Evolutionary conservation across 2,797 vertebrate species (phyloP).

Genomic region (Gadopsis bispinosus): DNA sequence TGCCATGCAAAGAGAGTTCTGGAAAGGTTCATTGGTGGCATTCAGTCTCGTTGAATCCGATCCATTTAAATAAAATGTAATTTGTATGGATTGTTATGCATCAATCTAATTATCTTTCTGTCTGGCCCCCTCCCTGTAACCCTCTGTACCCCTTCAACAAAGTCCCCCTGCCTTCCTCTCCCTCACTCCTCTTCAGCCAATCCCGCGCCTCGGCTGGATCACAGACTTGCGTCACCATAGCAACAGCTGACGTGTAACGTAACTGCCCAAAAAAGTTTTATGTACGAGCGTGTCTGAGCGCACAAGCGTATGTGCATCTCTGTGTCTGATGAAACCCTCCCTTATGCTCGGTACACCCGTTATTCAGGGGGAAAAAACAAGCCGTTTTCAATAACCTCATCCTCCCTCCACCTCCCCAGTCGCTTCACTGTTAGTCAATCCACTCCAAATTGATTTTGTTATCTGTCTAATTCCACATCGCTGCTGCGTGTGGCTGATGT

Average conservation of each 20-base stretch:
- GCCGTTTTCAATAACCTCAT: conserved; percentile 74
- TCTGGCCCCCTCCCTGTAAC: conserved; percentile 52
- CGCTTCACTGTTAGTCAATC: conserved; percentile 53
- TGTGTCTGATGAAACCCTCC: conserved; percentile 77
- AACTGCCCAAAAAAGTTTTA: conserved; percentile 80
- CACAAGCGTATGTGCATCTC: conserved; percentile 59
- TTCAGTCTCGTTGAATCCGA: conserved; percentile 48
- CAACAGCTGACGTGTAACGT: conserved; percentile 87
- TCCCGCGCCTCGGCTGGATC: conserved; percentile 71
- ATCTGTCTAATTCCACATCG: conserved; percentile 69
- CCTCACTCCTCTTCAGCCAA: conserved; percentile 74
- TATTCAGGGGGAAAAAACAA: conserved; percentile 48
- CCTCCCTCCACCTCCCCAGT: conserved; percentile 58
- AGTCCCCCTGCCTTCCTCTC: conserved; percentile 59
- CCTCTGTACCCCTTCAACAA: conserved; percentile 58
- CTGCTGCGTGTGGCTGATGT: conserved; percentile 51
- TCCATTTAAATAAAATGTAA: conserved; percentile 58
- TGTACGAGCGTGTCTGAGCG: conserved; percentile 60
- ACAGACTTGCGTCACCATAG: conserved; percentile 82
- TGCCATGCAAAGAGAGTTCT: conserved; percentile 31
- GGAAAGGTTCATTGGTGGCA: conserved; percentile 32
- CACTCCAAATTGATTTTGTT: conserved; percentile 70
- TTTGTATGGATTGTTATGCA: conserved; percentile 69
- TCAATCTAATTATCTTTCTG: conserved; percentile 73
- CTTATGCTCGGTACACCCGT: conserved; percentile 65